Base-by-base conservation (phyloP, 2,113 vertebrate species). In the Numida meleagris region DNA sequence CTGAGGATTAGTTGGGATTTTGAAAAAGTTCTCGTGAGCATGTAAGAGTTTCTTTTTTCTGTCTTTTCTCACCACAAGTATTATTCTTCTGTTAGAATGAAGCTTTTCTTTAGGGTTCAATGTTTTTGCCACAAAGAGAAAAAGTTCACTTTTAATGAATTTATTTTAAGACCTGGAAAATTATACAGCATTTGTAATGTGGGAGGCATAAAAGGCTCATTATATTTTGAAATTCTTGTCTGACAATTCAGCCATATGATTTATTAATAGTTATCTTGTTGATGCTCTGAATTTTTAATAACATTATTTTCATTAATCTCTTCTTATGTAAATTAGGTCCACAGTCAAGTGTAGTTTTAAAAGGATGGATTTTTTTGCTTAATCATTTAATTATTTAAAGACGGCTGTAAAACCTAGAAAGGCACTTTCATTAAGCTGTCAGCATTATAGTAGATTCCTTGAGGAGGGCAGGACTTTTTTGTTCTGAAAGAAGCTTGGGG, bases 181-280 rank as follows among this genome's bases (percentile, higher is more conserved):
- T 95, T 93, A 94, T 89, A 95, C 94, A 92, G 88, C 91, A 84
- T 95, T 96, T 95, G 94, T 96, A 96, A 84, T 96, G 94, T 95
- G 91, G 95, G 93, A 96, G 93, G 96, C 93, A 97, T 96, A 95
- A 96, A 96, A 97, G 90, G 55, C 93, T 96, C 95, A 94, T 97
- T 97, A 95, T 94, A 95, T 95, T 97, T 97, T 97, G 96, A 96
- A 97, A 96, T 96, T 91, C 94, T 96, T 97, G 94, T 96, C 96
- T 97, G 96, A 97, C 96, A 96, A 93, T 97, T 96, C 94, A 97
- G 88, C 95, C 95, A 96, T 95, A 97, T 97, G 95, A 97, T 97
- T 97, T 97, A 97, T 97, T 97, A 97, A 97, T 97, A 96, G 94
- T 94, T 96, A 95, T 96, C 95, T 96, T 97, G 97, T 96, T 97